A percentile compares a stretch with the other conserved stretches of the same genome.
These are phyloP conservation scores for Muscicapa adusta DNA, from an alignment of 2,113 vertebrate genomes.

Conservation along the genomic window DNA sequence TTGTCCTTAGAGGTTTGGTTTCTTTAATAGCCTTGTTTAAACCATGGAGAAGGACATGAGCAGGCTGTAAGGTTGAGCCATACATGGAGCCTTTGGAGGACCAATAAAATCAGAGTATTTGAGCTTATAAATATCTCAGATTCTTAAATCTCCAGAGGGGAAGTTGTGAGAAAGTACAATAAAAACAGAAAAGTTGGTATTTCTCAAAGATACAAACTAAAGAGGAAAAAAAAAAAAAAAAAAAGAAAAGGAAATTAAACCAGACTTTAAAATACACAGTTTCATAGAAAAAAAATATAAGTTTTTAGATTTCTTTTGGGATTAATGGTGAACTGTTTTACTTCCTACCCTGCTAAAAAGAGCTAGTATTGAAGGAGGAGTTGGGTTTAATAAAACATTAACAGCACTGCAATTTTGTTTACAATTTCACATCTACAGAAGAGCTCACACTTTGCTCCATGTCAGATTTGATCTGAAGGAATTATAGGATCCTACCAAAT, in stretches of 20 bases:
- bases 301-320: not conserved
- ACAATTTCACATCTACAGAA: not conserved
- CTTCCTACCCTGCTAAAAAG: not conserved
- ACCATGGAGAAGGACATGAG: not conserved
- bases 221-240: accelerated
- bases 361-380: not conserved
- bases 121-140: not conserved
- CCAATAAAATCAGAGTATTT: conserved; percentile 15
- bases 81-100: not conserved
- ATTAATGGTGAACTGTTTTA: not conserved
- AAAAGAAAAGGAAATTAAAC: not conserved
- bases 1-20: not conserved
- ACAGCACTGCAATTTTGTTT: not conserved
- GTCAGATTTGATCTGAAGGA: not conserved
- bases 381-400: not conserved
- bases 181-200: not conserved
- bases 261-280: not conserved
- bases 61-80: not conserved
- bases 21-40: conserved; percentile 30
- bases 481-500: not conserved
- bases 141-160: conserved; percentile 17
- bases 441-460: not conserved
- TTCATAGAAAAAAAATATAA: not conserved
- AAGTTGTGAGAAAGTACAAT: not conserved
- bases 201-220: not conserved